Evolutionary conservation across 2,888 invertebrate genomes (phyloP), one percentile per base, ranked within the genome.

Genomic region (Drosophila percnosoma): DNA sequence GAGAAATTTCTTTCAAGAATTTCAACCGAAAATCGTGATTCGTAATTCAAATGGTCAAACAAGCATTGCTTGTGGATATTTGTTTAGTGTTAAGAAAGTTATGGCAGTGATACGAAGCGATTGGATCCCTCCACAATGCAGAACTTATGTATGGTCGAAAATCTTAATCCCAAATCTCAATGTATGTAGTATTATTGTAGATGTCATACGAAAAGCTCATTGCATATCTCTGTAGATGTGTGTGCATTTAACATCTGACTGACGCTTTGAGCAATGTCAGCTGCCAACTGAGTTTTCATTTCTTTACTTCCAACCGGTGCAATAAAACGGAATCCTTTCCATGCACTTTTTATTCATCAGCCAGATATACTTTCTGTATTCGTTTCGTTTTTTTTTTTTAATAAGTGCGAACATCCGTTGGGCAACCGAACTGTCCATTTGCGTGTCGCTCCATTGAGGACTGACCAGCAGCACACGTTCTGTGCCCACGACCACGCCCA

Each of bases 281-380:
- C 40, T 68, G 68, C 38, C 45, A 55, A 15, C 38, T 38, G 38
- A 34, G 68, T 34, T 57, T 48, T 31, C 29, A 21, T 36, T 34
- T 27, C 27, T 54, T 38, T 48, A 38, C 40, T 34, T 68, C 4
- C 59, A 54, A 58, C 40, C 49, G 57, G 48, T 40, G 48, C 33
- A 21, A 45, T 42, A 52, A 36, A 45, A 24, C 21, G 45, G 49
- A 63, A 57, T 65, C 66, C 61, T 54, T 66, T 59, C 55, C 57
- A 48, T 73, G 73, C 73, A 68, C 34, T 66, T 68, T 67, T 79
- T 77, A 72, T 80, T 67, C 74, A 84, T 73, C 65, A 64, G 67
- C 42, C 69, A 60, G 68, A 76, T 65, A 68, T 65, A 71, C 67
- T 69, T 62, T 52, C 45, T 73, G 78, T n/a, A 13, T 10, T 38